A percentile compares a stretch with the other conserved stretches of the same genome.
Evolutionary conservation across 2,888 invertebrate species (phyloP).

Genomic region (Scaptomyza reducta): DNA sequence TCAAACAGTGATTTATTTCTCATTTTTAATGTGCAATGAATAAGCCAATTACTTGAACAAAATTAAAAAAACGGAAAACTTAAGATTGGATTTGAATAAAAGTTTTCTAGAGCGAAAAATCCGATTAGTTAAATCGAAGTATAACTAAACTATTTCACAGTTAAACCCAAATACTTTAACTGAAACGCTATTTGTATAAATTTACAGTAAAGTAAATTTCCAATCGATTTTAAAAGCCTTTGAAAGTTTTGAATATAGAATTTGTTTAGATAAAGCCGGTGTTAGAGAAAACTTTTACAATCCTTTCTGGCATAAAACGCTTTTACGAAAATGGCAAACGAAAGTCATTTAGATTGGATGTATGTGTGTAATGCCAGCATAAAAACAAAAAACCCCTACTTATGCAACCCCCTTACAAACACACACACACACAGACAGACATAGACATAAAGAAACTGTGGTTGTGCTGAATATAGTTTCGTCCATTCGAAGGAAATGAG

Average conservation of each 20-base stretch:
- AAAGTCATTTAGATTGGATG: slow-evolving; percentile 52
- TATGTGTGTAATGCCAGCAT: slow-evolving; percentile 15
- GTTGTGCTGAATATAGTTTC: slow-evolving; percentile 58
- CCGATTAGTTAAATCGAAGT: neutral
- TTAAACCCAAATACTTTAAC: neutral
- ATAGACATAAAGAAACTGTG: slow-evolving; percentile 42
- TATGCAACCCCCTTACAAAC: slow-evolving; percentile 25
- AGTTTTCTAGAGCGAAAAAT: neutral
- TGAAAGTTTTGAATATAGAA: neutral
- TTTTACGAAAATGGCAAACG: slow-evolving; percentile 47
- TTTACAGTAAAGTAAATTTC: neutral
- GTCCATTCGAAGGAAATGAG: slow-evolving; percentile 65
- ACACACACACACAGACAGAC: slow-evolving; percentile 24
- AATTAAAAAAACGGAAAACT: neutral
- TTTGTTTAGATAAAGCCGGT: slow-evolving; percentile 5
- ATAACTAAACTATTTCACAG: neutral
- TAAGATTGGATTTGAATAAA: neutral
- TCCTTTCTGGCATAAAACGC: slow-evolving; percentile 29
- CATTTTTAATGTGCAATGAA: neutral
- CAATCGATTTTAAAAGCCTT: neutral
- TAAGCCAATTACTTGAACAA: neutral
- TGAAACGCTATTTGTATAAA: neutral
- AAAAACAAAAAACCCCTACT: slow-evolving; percentile 36
- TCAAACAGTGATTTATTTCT: neutral
- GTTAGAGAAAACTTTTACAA: slow-evolving; percentile 23